A percentile compares a stretch with the other conserved stretches of the same genome.
Conservation (phyloP, 2,797 vertebrate genomes). For the Acridotheres tristis region DNA sequence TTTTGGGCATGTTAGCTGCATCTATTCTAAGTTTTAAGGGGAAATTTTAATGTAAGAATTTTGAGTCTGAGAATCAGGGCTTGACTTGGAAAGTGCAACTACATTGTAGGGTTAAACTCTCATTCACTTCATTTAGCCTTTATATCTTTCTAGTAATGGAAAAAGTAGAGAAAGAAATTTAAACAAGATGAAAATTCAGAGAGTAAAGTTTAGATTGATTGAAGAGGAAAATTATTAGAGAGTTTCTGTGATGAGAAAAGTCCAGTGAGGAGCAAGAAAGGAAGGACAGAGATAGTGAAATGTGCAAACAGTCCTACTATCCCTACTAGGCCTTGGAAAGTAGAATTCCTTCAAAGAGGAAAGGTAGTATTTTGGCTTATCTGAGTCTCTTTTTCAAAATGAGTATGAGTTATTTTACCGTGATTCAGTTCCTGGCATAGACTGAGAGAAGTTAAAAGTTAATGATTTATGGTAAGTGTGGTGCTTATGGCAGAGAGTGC, state of each 20-base stretch:
- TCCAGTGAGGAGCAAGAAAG: neutral
- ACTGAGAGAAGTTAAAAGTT: conserved; percentile 19
- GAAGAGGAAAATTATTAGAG: neutral
- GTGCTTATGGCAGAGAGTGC: neutral
- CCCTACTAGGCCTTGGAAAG: neutral
- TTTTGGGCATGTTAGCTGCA: neutral
- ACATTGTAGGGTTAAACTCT: neutral
- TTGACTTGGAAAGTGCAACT: neutral
- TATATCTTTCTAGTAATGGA: neutral
- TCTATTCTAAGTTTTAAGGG: neutral
- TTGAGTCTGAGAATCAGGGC: neutral
- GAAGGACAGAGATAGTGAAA: neutral
- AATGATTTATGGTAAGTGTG: neutral
- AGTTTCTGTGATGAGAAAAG: neutral
- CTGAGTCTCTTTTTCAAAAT: neutral
- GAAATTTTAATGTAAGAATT: neutral
- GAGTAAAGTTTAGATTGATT: neutral
- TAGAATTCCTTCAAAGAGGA: neutral
- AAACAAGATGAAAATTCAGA: neutral
- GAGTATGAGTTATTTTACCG: neutral
- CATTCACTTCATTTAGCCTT: neutral
- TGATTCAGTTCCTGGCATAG: neutral
- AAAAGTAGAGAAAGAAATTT: neutral
- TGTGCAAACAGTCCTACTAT: neutral
- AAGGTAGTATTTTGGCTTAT: neutral